These are phyloP conservation scores for Synanceia verrucosa DNA, from an alignment of 2,797 vertebrate species.

Conservation along the genomic window DNA sequence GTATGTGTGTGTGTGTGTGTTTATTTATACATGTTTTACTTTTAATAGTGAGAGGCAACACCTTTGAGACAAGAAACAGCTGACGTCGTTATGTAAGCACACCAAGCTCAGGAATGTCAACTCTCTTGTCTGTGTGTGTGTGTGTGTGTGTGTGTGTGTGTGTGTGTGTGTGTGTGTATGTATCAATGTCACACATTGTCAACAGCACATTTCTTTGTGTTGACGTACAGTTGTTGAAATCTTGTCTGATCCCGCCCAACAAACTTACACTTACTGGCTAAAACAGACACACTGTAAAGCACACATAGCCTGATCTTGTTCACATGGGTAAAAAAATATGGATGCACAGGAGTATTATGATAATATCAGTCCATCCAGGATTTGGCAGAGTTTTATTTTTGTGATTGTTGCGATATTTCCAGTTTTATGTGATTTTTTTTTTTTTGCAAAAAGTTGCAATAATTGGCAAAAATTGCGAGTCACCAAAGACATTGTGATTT, in stretches of 20 bases:
- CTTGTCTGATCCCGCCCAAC: conserved; percentile 62
- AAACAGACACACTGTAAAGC: neutral
- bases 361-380: no score
- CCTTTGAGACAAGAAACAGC: conserved; percentile 11
- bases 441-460: no score
- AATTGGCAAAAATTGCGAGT: no score
- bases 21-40: neutral
- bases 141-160: neutral
- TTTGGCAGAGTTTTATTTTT: no score
- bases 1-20: neutral
- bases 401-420: no score
- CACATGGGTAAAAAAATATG: no score
- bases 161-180: neutral
- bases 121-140: neutral
- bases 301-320: neutral
- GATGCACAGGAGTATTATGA: no score
- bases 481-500: no score
- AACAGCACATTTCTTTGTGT: conserved; percentile 62
- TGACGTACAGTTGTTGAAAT: conserved; percentile 57
- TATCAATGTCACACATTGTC: conserved; percentile 25
- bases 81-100: conserved; percentile 26
- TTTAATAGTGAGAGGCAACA: neutral
- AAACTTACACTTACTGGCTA: neutral
- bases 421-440: no score
- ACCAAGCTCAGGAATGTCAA: conserved; percentile 14